A percentile compares a stretch with the other conserved stretches of the same genome.
Evolutionary conservation across 2,797 vertebrate species (phyloP).

Genomic region (Staurois parvus): DNA sequence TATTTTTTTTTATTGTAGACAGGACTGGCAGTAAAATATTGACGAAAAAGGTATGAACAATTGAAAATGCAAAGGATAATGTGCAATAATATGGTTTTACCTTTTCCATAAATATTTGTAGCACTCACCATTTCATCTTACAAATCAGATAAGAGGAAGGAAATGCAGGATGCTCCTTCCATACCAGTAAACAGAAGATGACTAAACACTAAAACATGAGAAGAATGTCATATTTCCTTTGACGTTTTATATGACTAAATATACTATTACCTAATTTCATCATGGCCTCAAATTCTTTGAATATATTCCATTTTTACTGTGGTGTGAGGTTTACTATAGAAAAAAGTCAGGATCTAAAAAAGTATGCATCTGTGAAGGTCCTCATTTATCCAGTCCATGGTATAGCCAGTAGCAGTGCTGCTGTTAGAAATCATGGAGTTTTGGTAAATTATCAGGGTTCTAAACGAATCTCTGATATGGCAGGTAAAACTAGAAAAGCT

Average conservation of each 20-base stretch:
- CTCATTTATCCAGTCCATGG: no score
- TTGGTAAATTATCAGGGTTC: no score
- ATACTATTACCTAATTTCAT: neutral
- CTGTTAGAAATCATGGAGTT: no score
- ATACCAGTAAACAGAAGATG: neutral
- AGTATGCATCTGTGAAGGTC: no score
- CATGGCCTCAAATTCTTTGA: neutral
- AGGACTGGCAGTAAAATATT: conserved; percentile 84
- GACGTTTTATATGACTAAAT: neutral
- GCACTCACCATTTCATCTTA: neutral
- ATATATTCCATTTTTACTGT: neutral
- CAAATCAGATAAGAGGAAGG: neutral
- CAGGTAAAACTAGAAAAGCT: no score
- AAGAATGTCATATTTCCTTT: conserved; percentile 8
- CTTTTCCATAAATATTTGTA: conserved; percentile 11
- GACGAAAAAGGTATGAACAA: conserved; percentile 81
- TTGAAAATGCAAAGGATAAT: conserved; percentile 8
- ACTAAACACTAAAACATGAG: neutral
- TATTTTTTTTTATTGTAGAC: conserved; percentile 75
- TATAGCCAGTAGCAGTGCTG: no score
- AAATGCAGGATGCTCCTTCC: neutral
- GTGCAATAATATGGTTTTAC: neutral
- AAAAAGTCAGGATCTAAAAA: no score
- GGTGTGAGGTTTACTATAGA: no score
- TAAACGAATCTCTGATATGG: no score